Base-by-base conservation (phyloP, 2,113 vertebrate genomes). In the Ovibos moschatus region DNA sequence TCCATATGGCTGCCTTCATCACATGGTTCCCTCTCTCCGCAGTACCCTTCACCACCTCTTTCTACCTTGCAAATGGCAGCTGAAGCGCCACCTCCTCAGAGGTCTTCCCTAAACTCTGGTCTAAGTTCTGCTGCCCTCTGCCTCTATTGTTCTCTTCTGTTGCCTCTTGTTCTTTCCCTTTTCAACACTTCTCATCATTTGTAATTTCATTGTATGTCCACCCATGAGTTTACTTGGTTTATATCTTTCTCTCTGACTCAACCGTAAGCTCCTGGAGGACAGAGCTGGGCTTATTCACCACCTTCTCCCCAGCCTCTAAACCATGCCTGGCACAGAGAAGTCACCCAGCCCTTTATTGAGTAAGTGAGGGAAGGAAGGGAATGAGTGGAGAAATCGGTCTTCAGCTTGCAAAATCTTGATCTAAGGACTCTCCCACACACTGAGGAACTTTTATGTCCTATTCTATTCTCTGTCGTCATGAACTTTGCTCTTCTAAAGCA, bases 401-500 rank as follows among this genome's bases (percentile, higher is more conserved):
- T 88, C 11, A 86, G 71, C 43, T 79, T 74, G 50, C 51, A 87
- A 57, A 87, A 81, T 95, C n/a, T 76, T 93, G 45, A 91, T 87
- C 85, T 36, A 7, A 93, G 57, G 51, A 53, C 23, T 33, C 60
- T 45, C 85, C 60, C 12, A 21, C 30, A 40, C 15, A 21, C 51
- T 19, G 23, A 85, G 51, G 67, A 82, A 85, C 36, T 87, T 95
- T 89, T 23, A 10, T 27, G 50, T 58, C 27, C 25, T n/a, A 16
- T 86, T 86, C 92, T 89, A 8, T 30, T 87, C 28, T 96, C 50
- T 67, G 78, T 16, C 36, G 2, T n/a, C 30, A 51, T 93, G 87
- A 97, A 84, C 87, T 97, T 95, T 93, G 67, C 67, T 89, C 91
- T 97, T 97, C 96, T 94, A 89, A 96, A 93, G 85, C 53, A 92